Percentiles rank a stretch among this genome's conserved stretches.
Evolutionary conservation across 2,113 vertebrate genomes (phyloP).

Genomic region (Falcunculus frontatus): DNA sequence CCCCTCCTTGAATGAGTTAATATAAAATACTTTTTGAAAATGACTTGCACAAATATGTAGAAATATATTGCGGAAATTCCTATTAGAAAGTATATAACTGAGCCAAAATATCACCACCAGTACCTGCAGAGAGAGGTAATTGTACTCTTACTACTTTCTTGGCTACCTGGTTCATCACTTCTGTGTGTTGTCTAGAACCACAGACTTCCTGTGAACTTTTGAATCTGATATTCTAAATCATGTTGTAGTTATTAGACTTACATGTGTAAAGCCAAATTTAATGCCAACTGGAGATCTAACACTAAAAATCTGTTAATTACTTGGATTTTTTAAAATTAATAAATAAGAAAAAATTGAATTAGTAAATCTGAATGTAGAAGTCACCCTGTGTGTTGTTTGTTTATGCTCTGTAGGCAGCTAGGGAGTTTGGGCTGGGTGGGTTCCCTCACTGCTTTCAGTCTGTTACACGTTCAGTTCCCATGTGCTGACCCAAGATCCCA

Average conservation of each 20-base stretch:
- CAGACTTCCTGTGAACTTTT: not conserved
- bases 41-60: not conserved
- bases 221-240: not conserved
- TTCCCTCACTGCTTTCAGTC: not conserved
- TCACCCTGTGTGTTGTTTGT: not conserved
- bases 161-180: not conserved
- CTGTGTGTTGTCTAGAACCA: not conserved
- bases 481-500: not conserved
- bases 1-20: not conserved
- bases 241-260: not conserved
- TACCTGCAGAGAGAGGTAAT: not conserved
- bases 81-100: not conserved
- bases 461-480: not conserved
- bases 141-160: not conserved
- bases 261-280: not conserved
- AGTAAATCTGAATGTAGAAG: not conserved
- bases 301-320: not conserved
- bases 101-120: not conserved
- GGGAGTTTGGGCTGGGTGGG: rapidly evolving
- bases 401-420: not conserved
- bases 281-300: not conserved
- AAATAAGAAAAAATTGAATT: not conserved
- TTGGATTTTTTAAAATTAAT: not conserved
- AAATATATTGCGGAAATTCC: not conserved
- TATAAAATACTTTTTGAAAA: not conserved